Evolutionary conservation across 2,797 vertebrate genomes (phyloP).

Genomic region (Chloroceryle amazona): DNA sequence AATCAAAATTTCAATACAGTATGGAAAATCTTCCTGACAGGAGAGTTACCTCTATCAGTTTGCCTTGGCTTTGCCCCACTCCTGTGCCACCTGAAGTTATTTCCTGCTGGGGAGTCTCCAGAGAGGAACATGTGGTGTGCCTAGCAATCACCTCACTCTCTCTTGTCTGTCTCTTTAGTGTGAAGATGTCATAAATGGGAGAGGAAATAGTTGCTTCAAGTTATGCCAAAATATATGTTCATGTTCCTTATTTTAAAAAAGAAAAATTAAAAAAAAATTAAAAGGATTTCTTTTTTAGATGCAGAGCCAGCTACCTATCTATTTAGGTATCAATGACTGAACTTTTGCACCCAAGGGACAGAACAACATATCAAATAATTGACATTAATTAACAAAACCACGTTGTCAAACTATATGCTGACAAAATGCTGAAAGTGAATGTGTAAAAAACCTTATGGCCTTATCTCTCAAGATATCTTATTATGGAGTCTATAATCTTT

Average conservation of each 20-base stretch:
- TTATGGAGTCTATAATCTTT: neutral
- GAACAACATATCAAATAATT: neutral
- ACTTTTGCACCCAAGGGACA: neutral
- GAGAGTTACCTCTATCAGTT: neutral
- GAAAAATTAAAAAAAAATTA: no score
- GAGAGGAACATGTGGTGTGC: neutral
- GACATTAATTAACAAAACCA: neutral
- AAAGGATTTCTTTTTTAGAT: neutral
- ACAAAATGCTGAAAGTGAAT: neutral
- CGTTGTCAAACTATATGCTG: neutral
- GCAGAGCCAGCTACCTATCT: neutral
- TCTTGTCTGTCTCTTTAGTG: neutral
- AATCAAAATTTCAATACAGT: neutral
- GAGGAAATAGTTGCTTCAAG: neutral
- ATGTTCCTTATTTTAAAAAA: neutral
- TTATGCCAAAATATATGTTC: neutral
- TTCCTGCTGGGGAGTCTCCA: neutral
- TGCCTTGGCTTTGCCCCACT: neutral
- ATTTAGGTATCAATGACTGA: neutral
- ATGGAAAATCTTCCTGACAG: neutral
- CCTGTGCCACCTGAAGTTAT: neutral
- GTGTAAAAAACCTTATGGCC: neutral
- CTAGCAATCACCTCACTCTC: neutral
- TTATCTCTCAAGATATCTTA: neutral
- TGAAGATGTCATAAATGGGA: neutral